phyloP scores from a whole-genome alignment of 2,888 invertebrate species.

The Muscina levida region DNA sequence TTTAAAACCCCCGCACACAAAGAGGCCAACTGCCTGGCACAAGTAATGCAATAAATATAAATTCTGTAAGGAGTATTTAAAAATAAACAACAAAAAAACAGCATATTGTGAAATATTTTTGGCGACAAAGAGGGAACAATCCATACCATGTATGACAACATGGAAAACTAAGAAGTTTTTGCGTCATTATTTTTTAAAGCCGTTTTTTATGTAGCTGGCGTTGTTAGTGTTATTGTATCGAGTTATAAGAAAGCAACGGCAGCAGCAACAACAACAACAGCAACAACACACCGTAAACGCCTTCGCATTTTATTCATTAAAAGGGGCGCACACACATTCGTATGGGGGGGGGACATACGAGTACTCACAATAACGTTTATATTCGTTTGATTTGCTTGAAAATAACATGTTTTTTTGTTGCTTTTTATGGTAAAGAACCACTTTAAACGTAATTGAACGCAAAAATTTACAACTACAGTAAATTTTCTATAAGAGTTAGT shows the following conservation, averaged over 20 bases:
- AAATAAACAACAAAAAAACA: too few relatives aligned
- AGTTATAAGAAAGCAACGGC: background rate
- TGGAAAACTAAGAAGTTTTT: too few relatives aligned
- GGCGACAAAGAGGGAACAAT: background rate
- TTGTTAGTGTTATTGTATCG: background rate
- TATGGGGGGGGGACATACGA: too few relatives aligned
- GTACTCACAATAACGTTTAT: conserved; percentile 9
- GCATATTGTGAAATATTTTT: conserved; percentile 8
- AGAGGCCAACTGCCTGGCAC: conserved; percentile 3
- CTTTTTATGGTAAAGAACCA: conserved; percentile 61
- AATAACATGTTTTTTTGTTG: conserved; percentile 56
- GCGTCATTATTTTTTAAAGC: too few relatives aligned
- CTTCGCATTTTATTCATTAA: conserved; percentile 59
- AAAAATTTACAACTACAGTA: conserved; percentile 22
- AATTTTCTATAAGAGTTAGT: too few relatives aligned
- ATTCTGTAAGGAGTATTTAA: conserved; percentile 33
- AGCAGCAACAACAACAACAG: too few relatives aligned
- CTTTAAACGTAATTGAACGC: conserved; percentile 48
- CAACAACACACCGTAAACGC: conserved; percentile 51
- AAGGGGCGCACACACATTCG: conserved; percentile 50
- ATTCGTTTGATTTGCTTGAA: conserved; percentile 8
- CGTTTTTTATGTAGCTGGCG: too few relatives aligned
- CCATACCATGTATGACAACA: background rate
- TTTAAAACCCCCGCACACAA: too few relatives aligned
- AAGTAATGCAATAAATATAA: background rate